Conservation (phyloP, 1,140 invertebrate genomes). For the Cydia fagiglandana region DNA sequence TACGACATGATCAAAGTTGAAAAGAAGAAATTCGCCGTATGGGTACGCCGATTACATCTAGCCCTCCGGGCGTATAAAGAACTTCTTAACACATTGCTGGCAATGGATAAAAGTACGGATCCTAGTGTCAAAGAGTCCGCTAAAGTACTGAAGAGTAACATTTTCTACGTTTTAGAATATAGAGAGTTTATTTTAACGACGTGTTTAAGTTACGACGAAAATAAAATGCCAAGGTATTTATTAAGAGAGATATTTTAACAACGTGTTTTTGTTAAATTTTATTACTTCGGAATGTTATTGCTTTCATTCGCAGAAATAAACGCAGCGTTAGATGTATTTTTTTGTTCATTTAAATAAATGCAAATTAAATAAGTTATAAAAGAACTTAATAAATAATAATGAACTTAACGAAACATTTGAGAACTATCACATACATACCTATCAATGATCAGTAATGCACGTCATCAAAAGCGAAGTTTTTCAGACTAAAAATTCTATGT, state of each 20-base stretch:
- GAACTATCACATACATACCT: no score
- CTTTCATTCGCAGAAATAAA: background rate
- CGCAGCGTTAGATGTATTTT: background rate
- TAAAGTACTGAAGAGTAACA: constrained; percentile 93
- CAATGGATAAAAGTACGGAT: constrained; percentile 89
- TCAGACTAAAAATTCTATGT: no score
- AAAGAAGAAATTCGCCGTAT: constrained; percentile 90
- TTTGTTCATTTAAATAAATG: no score
- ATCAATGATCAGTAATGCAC: no score
- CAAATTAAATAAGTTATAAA: no score
- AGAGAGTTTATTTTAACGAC: constrained; percentile 92
- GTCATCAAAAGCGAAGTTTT: no score
- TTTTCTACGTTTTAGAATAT: constrained; percentile 97
- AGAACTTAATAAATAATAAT: no score
- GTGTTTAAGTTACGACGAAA: constrained; percentile 90
- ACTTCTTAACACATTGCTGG: constrained; percentile 86
- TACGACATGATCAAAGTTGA: constrained; percentile 92
- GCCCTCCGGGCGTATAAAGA: constrained; percentile 85
- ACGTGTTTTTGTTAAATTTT: background rate
- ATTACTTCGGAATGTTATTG: background rate
- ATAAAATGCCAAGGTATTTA: constrained; percentile 89
- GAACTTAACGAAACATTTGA: no score
- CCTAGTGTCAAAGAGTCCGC: constrained; percentile 85
- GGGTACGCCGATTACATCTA: constrained; percentile 92
- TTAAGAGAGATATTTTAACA: constrained; percentile 4